phyloP scores from a whole-genome alignment of 2,113 vertebrate species.

The Poecilia latipinna region DNA sequence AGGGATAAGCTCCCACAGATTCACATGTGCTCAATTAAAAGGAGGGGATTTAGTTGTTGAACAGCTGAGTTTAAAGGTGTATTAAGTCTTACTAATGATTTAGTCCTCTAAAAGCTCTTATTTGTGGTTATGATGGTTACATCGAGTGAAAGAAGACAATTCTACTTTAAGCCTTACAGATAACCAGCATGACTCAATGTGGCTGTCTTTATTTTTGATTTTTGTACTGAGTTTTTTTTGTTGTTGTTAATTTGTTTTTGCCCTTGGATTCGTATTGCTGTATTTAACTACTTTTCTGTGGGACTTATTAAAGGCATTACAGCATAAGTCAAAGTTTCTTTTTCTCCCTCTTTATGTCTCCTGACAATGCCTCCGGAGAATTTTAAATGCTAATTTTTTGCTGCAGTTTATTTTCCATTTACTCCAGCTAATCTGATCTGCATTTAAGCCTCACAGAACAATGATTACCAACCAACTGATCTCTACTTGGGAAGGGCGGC shows the following conservation, averaged over 20 bases:
- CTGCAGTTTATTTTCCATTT: slow-evolving; percentile 14
- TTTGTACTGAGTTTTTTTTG: slow-evolving; percentile 58
- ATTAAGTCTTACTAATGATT: slow-evolving; percentile 19
- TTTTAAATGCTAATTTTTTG: slow-evolving; percentile 47
- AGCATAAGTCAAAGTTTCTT: slow-evolving; percentile 66
- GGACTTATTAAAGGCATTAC: slow-evolving; percentile 72
- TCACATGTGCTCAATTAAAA: slow-evolving; percentile 23
- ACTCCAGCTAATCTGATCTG: slow-evolving; percentile 13
- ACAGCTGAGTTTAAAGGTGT: slow-evolving; percentile 54
- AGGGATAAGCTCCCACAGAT: slow-evolving; percentile 23
- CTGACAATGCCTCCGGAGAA: slow-evolving; percentile 48
- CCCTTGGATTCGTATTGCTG: slow-evolving; percentile 50
- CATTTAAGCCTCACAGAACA: slow-evolving; percentile 14
- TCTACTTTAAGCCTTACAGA: slow-evolving; percentile 6
- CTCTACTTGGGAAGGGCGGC: slow-evolving; percentile 31
- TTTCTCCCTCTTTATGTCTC: slow-evolving; percentile 53
- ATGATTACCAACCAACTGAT: slow-evolving; percentile 4
- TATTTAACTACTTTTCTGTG: slow-evolving; percentile 60
- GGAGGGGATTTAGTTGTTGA: not conserved
- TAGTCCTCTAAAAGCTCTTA: slow-evolving; percentile 22
- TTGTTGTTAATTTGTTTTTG: slow-evolving; percentile 36
- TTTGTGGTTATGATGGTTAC: slow-evolving; percentile 42
- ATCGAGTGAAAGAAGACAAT: slow-evolving; percentile 24
- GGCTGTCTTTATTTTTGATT: slow-evolving; percentile 46
- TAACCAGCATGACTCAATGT: no score